Conservation (phyloP, 1,140 invertebrate species). For the Saxidomus purpurata region DNA sequence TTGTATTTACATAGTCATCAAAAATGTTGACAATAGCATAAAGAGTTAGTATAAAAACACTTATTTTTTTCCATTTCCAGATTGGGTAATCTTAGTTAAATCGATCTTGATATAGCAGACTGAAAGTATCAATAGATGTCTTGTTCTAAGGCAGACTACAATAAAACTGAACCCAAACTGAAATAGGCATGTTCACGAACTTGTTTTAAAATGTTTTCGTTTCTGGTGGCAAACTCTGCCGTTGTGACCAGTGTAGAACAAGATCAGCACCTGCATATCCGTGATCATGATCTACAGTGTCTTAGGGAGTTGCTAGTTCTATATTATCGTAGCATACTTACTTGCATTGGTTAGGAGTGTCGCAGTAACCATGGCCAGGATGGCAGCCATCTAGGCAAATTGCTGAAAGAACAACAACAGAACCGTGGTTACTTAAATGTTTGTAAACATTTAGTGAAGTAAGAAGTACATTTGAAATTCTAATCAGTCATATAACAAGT, state of each 20-base stretch:
- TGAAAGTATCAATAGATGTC: no score
- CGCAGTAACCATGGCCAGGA: conserved; percentile 95
- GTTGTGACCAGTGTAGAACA: no score
- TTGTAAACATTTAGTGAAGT: not conserved
- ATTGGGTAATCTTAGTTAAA: no score
- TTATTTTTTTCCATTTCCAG: no score
- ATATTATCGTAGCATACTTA: conserved; percentile 89
- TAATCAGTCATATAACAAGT: not conserved
- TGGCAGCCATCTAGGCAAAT: conserved; percentile 97
- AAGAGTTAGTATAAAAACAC: not conserved
- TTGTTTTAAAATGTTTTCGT: no score
- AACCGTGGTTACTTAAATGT: not conserved
- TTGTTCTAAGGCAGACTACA: no score
- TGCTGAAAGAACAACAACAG: conserved; percentile 88
- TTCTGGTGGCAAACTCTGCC: no score
- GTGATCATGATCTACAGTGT: no score
- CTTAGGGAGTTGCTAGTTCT: not conserved
- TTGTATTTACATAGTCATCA: conserved; percentile 31
- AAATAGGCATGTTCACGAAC: no score
- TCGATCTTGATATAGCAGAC: no score
- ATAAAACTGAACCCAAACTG: no score
- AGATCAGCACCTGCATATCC: no score
- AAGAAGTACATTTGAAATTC: not conserved
- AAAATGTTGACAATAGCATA: conserved; percentile 15
- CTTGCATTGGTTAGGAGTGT: conserved; percentile 97